Conservation (phyloP, 2,113 vertebrate genomes). For the Dermatemys mawii region DNA sequence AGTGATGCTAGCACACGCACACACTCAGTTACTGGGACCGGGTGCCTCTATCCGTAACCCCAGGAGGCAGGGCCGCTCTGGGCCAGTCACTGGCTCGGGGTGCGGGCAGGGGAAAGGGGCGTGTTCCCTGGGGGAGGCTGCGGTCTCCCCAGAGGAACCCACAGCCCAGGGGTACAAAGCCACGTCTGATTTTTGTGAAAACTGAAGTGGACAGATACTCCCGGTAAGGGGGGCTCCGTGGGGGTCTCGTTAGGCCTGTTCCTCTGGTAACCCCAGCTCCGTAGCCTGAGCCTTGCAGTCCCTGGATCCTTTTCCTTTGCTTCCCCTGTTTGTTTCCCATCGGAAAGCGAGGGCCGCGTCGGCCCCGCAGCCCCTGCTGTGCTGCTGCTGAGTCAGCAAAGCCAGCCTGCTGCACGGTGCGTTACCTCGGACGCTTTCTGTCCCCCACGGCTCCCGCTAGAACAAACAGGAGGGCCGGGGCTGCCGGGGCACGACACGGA, state of each 20-base stretch:
- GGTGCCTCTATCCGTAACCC: no score
- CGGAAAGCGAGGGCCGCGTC: constrained; percentile 24
- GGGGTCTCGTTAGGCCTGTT: background rate
- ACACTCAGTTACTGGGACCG: no score
- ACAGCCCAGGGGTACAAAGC: background rate
- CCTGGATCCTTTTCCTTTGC: constrained; percentile 43
- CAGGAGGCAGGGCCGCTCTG: no score
- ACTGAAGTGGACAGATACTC: no score
- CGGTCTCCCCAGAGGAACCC: no score
- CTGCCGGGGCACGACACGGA: background rate
- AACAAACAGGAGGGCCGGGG: background rate
- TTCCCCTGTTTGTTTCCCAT: constrained; percentile 42
- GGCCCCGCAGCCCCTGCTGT: background rate
- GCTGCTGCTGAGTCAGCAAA: constrained; percentile 65
- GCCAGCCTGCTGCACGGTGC: background rate
- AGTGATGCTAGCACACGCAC: no score
- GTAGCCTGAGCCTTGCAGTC: constrained; percentile 63
- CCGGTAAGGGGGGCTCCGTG: no score
- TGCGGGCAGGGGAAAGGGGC: no score
- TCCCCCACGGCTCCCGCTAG: background rate
- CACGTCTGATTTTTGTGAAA: no score
- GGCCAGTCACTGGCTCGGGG: no score
- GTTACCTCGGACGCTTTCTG: background rate
- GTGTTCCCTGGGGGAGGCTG: background rate
- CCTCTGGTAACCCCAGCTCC: constrained; percentile 60